A percentile compares a stretch with the other conserved stretches of the same genome.
Evolutionary conservation across 2,888 invertebrate genomes (phyloP).

Genomic region (Spisula subtruncata): DNA sequence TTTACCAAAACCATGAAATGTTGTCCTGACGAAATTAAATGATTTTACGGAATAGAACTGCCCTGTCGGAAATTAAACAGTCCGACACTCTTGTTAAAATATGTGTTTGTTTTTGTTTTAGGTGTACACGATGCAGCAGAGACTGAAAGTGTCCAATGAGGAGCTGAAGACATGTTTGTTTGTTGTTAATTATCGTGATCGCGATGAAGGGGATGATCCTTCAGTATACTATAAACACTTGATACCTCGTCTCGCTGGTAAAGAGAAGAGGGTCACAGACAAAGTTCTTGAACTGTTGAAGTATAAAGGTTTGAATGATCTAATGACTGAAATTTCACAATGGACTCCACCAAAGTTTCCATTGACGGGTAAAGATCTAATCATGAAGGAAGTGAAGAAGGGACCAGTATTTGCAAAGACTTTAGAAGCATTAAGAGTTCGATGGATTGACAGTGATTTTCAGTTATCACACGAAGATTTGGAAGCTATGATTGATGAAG

Average conservation of each 20-base stretch:
- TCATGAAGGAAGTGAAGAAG: slow-evolving; percentile 87
- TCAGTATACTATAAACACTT: slow-evolving; percentile 83
- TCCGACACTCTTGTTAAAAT: not conserved
- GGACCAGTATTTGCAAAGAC: slow-evolving; percentile 90
- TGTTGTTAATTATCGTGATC: slow-evolving; percentile 91
- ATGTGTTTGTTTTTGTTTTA: slow-evolving; percentile 54
- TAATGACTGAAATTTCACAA: slow-evolving; percentile 91
- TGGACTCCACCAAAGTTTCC: slow-evolving; percentile 95
- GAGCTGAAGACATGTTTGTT: slow-evolving; percentile 95
- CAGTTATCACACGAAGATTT: slow-evolving; percentile 91
- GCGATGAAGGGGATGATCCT: slow-evolving; percentile 88
- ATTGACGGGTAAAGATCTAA: slow-evolving; percentile 92
- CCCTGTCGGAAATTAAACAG: too few species aligned
- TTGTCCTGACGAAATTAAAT: too few species aligned
- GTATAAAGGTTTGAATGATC: slow-evolving; percentile 91
- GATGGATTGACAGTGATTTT: slow-evolving; percentile 95
- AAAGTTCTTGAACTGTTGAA: slow-evolving; percentile 94
- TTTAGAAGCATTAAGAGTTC: slow-evolving; percentile 91
- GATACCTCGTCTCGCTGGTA: slow-evolving; percentile 80
- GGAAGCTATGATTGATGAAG: slow-evolving; percentile 88
- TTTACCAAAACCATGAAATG: too few species aligned
- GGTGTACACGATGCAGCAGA: slow-evolving; percentile 86
- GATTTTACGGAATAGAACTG: too few species aligned
- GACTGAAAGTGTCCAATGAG: slow-evolving; percentile 94
- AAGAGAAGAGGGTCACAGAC: slow-evolving; percentile 90